Percentiles rank a stretch among this genome's conserved stretches.
Evolutionary conservation across 2,888 invertebrate genomes (phyloP).

Genomic region (Osmoderma eremita): DNA sequence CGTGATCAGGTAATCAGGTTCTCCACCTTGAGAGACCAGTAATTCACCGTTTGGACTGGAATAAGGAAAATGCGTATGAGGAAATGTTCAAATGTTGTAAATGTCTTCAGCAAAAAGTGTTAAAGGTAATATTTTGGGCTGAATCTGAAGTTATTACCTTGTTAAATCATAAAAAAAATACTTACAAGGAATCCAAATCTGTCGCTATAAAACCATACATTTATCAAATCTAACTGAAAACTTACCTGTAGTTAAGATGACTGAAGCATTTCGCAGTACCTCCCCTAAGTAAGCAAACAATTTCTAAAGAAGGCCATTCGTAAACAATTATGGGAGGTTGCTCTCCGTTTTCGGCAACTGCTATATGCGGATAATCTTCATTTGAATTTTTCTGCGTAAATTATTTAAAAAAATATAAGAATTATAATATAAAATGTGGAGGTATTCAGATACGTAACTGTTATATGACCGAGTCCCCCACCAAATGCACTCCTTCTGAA

Average conservation of each 20-base stretch:
- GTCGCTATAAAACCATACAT: not conserved
- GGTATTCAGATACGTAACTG: conserved; percentile 72
- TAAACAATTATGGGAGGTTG: conserved; percentile 84
- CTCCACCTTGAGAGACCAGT: conserved; percentile 83
- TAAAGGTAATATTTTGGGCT: too few relatives aligned
- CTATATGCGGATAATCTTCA: conserved; percentile 72
- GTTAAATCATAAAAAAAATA: too few relatives aligned
- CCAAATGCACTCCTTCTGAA: conserved; percentile 81
- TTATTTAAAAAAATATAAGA: not conserved
- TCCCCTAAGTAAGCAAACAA: conserved; percentile 76
- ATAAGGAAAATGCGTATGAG: conserved; percentile 41
- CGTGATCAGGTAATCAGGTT: conserved; percentile 88
- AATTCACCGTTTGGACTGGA: conserved; percentile 81
- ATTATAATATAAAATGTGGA: too few relatives aligned
- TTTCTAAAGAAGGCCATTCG: conserved; percentile 82
- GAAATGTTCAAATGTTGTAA: not conserved
- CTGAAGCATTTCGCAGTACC: conserved; percentile 82
- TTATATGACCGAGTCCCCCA: conserved; percentile 82
- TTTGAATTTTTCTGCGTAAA: conserved; percentile 71
- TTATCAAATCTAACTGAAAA: conserved; percentile 2
- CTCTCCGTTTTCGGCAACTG: conserved; percentile 80
- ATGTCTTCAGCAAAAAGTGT: too few relatives aligned
- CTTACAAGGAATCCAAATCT: too few relatives aligned
- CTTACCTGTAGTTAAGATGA: conserved; percentile 77
- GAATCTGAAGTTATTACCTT: too few relatives aligned